A percentile compares a stretch with the other conserved stretches of the same genome.
phyloP scores from a whole-genome alignment of 2,797 vertebrate genomes.

The Otolemur crassicaudatus region DNA sequence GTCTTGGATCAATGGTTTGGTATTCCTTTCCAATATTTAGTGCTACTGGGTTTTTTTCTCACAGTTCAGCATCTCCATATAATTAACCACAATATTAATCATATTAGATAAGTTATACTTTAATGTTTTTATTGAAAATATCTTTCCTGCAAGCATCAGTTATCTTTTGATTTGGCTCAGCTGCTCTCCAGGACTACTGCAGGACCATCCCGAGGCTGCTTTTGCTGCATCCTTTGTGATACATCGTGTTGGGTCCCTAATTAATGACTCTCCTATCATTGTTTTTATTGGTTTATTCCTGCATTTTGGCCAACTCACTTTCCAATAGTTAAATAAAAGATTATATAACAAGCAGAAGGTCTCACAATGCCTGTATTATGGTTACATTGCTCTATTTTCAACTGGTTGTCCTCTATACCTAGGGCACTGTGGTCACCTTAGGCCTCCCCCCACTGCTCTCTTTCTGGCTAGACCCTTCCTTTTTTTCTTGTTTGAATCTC shows the following conservation, averaged over 20 bases:
- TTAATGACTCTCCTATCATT: neutral
- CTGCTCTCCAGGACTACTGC: neutral
- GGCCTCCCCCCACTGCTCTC: accelerated
- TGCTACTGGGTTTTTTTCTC: neutral
- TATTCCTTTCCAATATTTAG: neutral
- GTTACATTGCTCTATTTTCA: neutral
- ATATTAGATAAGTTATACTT: neutral
- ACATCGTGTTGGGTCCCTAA: neutral
- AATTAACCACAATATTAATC: neutral
- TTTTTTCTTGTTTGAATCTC: neutral
- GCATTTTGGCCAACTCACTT: neutral
- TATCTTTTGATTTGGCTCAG: neutral
- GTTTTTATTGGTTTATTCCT: neutral
- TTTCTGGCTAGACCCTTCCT: neutral
- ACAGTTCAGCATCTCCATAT: neutral
- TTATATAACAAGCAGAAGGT: neutral
- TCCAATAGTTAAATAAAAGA: neutral
- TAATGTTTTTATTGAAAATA: neutral
- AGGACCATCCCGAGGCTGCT: neutral
- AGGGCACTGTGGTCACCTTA: accelerated
- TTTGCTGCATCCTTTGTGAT: neutral
- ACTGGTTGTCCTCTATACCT: too few relatives aligned
- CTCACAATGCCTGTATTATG: neutral
- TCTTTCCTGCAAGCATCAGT: neutral
- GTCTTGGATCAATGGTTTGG: neutral